Evolutionary conservation across 2,888 invertebrate genomes (phyloP), one percentile per base, ranked within the genome.

Genomic region (Ophion ventricosus): DNA sequence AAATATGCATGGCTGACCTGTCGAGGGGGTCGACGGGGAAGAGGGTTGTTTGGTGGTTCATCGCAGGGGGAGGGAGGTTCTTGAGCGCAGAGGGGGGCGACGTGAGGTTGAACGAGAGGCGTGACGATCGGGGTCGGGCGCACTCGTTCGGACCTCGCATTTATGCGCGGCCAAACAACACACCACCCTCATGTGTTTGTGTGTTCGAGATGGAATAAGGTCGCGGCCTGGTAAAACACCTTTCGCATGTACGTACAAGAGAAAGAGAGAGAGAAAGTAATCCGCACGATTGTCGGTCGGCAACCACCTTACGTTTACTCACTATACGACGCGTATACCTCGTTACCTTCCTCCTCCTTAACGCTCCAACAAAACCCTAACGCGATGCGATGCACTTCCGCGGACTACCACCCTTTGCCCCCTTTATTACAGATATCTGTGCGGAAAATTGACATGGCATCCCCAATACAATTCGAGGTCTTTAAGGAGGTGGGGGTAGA

Each of bases 81-180:
- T 63, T 29, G 79, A 72, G 67, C 67, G 79, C 61, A 73, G 17
- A 67, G 35, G 23, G 35, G 49, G 17, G 43, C 5, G 17, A 56
- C 49, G 79, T 82, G 85, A 14, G 20, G 43, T 25, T 11, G 23
- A 67, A 73, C 86, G 78, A 87, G 88, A 88, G 89, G 88, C 87
- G 89, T 90, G 90, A 90, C 92, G 91, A 90, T 91, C 89, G 90
- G 90, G 91, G 91, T 90, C 90, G 89, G 81, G 84, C 84, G 82
- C 87, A 89, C 85, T 72, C 79, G 77, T 69, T 54, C 7, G 35
- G 35, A 35, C 35, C 8, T 35, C 35, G 35, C 35, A 8, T 35
- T 35, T 35, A 35, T 35, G 35, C 35, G 35, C 35, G 35, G 35
- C 0, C 8, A 35, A 35, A 35, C 35, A 35, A 5, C 35, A 35